phyloP scores from a whole-genome alignment of 2,888 invertebrate species.

The Ectemnius continuus region DNA sequence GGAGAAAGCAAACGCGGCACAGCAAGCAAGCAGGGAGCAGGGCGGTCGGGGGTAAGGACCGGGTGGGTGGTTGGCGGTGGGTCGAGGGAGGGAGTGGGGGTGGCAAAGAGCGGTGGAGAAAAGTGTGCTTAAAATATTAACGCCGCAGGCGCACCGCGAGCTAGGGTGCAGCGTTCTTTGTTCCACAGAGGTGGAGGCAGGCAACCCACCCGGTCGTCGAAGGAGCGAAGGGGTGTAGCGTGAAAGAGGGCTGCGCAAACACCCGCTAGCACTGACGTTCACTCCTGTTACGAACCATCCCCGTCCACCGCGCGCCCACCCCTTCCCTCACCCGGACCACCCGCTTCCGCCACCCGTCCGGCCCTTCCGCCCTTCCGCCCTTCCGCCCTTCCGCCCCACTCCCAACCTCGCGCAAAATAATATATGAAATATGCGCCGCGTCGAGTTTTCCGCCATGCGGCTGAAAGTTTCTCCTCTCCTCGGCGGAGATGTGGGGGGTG shows the following conservation, averaged over 20 bases:
- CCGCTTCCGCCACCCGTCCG: conserved; percentile 10
- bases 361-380: conserved; percentile 8
- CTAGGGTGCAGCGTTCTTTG: conserved; percentile 71
- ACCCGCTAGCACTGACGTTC: conserved; percentile 67
- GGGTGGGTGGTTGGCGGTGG: conserved; percentile 31
- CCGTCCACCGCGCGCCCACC: conserved; percentile 9
- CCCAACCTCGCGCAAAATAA: conserved; percentile 73
- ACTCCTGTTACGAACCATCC: conserved; percentile 43
- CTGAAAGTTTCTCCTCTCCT: conserved; percentile 61
- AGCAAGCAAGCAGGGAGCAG: conserved; percentile 19
- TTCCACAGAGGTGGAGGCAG: conserved; percentile 68
- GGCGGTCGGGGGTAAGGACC: conserved; percentile 38
- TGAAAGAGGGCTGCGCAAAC: conserved; percentile 71
- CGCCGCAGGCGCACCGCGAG: conserved; percentile 73
- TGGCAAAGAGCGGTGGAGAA: conserved; percentile 59
- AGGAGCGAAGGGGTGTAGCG: conserved; percentile 48
- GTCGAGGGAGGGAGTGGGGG: conserved; percentile 40
- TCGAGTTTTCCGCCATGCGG: conserved; percentile 55
- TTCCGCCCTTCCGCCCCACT: conserved; percentile 27
- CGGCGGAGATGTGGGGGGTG: conserved; percentile 50
- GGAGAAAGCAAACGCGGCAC: neutral
- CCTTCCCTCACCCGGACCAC: conserved; percentile 13
- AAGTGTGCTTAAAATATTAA: conserved; percentile 78
- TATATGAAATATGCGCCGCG: conserved; percentile 77
- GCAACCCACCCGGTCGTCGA: conserved; percentile 26